A percentile compares a stretch with the other conserved stretches of the same genome.
Conservation (phyloP, 2,113 vertebrate species). For the Hyperoodon ampullatus region DNA sequence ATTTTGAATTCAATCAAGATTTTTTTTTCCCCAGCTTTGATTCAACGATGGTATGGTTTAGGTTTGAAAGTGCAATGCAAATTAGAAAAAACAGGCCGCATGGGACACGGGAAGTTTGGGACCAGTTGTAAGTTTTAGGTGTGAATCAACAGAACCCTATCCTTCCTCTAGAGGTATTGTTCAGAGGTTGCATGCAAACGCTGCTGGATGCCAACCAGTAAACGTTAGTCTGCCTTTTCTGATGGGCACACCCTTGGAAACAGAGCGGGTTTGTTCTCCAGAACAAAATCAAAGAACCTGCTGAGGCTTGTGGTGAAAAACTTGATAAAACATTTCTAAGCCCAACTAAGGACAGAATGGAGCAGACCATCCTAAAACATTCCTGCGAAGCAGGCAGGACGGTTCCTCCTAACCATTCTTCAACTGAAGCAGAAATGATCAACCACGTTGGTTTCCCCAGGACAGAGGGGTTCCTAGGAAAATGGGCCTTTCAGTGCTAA, state of each 20-base stretch:
- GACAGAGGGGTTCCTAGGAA: not conserved
- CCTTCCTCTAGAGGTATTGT: not conserved
- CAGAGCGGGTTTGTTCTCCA: slow-evolving; percentile 36
- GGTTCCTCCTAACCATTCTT: not conserved
- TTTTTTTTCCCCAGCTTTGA: not conserved
- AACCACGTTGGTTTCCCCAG: not conserved
- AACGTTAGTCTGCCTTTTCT: not conserved
- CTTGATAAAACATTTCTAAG: not conserved
- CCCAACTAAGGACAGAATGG: not conserved
- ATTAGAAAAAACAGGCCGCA: not conserved
- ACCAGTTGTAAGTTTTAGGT: not conserved
- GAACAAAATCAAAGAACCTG: slow-evolving; percentile 54
- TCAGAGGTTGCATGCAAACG: not conserved
- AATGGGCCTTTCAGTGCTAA: not conserved
- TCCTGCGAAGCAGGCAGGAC: not conserved
- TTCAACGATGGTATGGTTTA: not conserved
- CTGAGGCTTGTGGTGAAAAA: slow-evolving; percentile 49
- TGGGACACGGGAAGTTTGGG: not conserved
- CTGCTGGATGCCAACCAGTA: slow-evolving; percentile 3
- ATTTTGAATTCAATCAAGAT: not conserved
- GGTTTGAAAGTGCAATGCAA: not conserved
- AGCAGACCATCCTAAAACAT: not conserved
- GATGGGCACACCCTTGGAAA: slow-evolving; percentile 59
- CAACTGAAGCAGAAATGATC: not conserved
- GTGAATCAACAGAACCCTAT: slow-evolving; percentile 51